These are phyloP conservation scores for Conops quadrifasciatus DNA, from an alignment of 2,888 invertebrate species.

Conservation along the genomic window DNA sequence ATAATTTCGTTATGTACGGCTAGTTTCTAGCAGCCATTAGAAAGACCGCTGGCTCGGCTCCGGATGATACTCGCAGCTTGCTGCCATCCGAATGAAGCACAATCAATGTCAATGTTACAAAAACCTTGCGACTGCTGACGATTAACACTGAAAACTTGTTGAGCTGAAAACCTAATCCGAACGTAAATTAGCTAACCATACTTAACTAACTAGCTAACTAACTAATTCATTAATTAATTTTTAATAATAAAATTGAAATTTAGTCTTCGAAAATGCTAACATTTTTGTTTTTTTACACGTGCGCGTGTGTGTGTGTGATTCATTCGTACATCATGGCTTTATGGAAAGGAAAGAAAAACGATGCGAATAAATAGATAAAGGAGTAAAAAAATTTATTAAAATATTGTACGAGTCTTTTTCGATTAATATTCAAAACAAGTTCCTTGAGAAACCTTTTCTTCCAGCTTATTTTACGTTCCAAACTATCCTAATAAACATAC, in stretches of 20 bases:
- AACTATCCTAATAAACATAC: too few species aligned
- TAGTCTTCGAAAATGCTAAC: background rate
- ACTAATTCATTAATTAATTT: too few species aligned
- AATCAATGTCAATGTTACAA: constrained; percentile 15
- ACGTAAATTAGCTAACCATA: too few species aligned
- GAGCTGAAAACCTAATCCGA: too few species aligned
- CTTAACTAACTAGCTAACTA: background rate
- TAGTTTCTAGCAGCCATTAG: too few species aligned
- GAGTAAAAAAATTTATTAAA: constrained; percentile 7
- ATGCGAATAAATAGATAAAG: constrained; percentile 6
- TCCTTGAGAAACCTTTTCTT: background rate
- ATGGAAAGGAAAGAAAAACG: constrained; percentile 10
- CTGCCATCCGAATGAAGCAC: background rate
- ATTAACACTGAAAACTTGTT: background rate
- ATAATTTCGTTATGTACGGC: too few species aligned
- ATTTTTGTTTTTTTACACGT: too few species aligned
- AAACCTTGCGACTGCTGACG: background rate
- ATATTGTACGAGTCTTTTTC: constrained; percentile 1
- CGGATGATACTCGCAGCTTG: background rate
- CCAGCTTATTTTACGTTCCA: too few species aligned
- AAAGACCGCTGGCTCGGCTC: too few species aligned
- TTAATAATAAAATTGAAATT: background rate
- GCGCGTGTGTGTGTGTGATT: too few species aligned
- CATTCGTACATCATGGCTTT: background rate
- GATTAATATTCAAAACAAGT: constrained; percentile 28